Conservation (phyloP, 2,113 vertebrate genomes). For the Polypterus senegalus region DNA sequence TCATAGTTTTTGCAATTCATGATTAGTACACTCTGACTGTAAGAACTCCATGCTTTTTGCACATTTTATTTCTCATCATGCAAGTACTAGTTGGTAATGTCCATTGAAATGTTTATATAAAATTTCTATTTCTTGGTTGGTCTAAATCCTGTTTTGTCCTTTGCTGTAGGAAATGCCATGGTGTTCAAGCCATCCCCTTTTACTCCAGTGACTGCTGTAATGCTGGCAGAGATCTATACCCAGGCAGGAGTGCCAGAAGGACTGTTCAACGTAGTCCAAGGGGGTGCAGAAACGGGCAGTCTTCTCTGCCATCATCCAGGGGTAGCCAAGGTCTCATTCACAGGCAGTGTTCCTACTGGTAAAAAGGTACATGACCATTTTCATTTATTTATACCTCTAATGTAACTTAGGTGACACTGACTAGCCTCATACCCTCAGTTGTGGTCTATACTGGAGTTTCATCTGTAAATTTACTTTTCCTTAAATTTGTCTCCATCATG, state of each 20-base stretch:
- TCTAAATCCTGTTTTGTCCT: not conserved
- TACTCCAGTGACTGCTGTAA: slow-evolving; percentile 65
- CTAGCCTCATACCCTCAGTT: too few species aligned
- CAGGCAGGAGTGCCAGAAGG: slow-evolving; percentile 75
- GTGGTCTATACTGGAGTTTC: too few species aligned
- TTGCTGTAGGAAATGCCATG: slow-evolving; percentile 77
- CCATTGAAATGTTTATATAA: too few species aligned
- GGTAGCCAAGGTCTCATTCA: slow-evolving; percentile 93
- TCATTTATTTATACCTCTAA: not conserved
- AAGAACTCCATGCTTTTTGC: not conserved
- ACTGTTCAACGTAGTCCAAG: slow-evolving; percentile 90
- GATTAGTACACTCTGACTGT: not conserved
- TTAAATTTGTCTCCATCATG: too few species aligned
- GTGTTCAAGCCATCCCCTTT: slow-evolving; percentile 90
- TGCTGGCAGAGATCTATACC: slow-evolving; percentile 82
- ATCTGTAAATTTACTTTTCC: too few species aligned
- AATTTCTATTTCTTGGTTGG: too few species aligned
- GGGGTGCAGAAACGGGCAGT: slow-evolving; percentile 73
- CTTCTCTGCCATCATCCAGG: slow-evolving; percentile 72
- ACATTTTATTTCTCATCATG: too few species aligned
- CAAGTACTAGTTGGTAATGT: too few species aligned
- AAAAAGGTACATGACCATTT: slow-evolving; percentile 59
- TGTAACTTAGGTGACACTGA: too few species aligned
- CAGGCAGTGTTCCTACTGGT: slow-evolving; percentile 87
- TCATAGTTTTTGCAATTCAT: not conserved